Conservation (phyloP, 2,888 invertebrate genomes). For the Calliphora vomitoria region DNA sequence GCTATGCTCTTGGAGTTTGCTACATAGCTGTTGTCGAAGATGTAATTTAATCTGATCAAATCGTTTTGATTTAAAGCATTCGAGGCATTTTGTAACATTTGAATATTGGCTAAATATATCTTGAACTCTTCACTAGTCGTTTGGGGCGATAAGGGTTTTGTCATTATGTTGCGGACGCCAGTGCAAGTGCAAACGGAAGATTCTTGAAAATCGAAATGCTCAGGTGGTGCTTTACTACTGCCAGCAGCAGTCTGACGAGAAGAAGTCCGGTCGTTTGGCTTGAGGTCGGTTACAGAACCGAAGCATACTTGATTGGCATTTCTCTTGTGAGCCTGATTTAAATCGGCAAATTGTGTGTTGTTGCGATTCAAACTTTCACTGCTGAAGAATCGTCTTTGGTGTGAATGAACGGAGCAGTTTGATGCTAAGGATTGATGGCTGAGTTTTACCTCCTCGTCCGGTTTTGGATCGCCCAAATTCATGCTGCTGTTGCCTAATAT, state of each 20-base stretch:
- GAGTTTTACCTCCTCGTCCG: constrained; percentile 40
- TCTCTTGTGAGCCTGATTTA: constrained; percentile 79
- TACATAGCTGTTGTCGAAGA: constrained; percentile 85
- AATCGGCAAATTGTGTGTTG: constrained; percentile 80
- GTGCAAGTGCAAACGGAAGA: constrained; percentile 83
- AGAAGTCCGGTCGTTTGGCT: constrained; percentile 77
- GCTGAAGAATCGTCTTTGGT: constrained; percentile 84
- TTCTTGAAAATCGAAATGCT: constrained; percentile 77
- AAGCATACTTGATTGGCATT: constrained; percentile 82
- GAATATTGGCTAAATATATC: constrained; percentile 89
- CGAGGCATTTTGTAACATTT: constrained; percentile 89
- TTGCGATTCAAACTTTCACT: constrained; percentile 83
- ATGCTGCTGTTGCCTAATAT: constrained; percentile 70
- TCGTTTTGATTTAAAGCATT: constrained; percentile 88
- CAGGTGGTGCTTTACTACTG: constrained; percentile 58
- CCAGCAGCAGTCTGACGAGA: constrained; percentile 19
- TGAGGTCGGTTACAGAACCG: constrained; percentile 85
- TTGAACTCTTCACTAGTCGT: constrained; percentile 89
- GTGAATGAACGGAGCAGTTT: constrained; percentile 78
- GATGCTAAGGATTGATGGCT: constrained; percentile 52
- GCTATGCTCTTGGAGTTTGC: constrained; percentile 74
- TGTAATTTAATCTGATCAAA: constrained; percentile 86
- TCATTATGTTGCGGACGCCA: constrained; percentile 86
- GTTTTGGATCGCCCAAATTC: constrained; percentile 73
- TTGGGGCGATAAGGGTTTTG: constrained; percentile 88